Conservation (phyloP, 2,888 invertebrate species). For the Ethmia dodecea region DNA sequence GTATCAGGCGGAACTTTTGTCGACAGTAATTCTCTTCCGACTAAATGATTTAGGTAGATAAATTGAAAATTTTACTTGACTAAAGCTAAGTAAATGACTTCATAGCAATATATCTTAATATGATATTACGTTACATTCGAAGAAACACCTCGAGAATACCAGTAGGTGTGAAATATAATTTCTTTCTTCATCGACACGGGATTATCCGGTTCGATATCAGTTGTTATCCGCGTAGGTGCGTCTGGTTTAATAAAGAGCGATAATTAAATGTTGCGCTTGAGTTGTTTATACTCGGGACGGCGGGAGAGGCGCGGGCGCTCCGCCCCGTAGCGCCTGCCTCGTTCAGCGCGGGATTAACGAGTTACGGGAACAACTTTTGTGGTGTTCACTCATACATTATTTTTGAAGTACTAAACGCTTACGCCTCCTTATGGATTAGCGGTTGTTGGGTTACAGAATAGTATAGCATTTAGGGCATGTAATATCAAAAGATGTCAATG, state of each 20-base stretch:
- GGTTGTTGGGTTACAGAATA: too few relatives aligned
- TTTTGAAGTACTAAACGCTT: too few relatives aligned
- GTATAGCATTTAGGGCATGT: too few relatives aligned
- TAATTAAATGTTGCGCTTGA: constrained; percentile 74
- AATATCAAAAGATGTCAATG: too few relatives aligned
- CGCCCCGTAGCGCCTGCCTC: constrained; percentile 53
- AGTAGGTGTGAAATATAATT: constrained; percentile 64
- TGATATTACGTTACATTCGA: too few relatives aligned
- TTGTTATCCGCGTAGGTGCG: constrained; percentile 45
- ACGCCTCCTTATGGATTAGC: constrained; percentile 5
- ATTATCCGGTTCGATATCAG: constrained; percentile 52
- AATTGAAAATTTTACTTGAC: too few relatives aligned
- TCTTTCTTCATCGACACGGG: constrained; percentile 41
- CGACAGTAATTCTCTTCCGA: too few relatives aligned
- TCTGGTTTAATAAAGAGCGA: constrained; percentile 69
- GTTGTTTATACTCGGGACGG: constrained; percentile 58
- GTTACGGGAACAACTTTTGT: constrained; percentile 20
- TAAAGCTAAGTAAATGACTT: too few relatives aligned
- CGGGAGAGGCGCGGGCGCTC: constrained; percentile 43
- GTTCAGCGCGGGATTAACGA: constrained; percentile 60
- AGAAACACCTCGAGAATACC: too few relatives aligned
- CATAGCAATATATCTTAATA: too few relatives aligned
- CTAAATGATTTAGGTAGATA: too few relatives aligned
- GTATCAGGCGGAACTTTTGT: too few relatives aligned
- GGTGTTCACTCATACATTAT: background rate